Base-by-base conservation (phyloP, 2,113 vertebrate genomes). In the Carassius gibelio region DNA sequence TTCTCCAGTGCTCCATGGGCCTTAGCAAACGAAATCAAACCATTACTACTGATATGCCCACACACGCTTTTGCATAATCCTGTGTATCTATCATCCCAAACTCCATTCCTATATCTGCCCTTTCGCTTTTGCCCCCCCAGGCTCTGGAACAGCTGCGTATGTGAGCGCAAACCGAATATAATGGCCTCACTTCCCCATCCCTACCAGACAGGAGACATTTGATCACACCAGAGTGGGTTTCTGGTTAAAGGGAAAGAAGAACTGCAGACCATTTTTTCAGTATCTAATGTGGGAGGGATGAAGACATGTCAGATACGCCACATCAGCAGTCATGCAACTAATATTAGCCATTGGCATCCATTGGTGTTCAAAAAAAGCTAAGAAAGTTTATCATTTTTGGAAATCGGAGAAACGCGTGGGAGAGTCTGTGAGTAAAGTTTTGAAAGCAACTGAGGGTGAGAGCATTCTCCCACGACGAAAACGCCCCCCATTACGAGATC, bases 1-100 rank as follows among this genome's bases (percentile, higher is more conserved):
- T 89, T 80, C 85, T 82, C 30, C 42, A 42, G 42, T 7, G 7
- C 42, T 42, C 42, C 42, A 42, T 42, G 42, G 1, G 42, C 42
- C 57, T 87, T 86, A 82, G 87, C 86, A 88, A 87, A 89, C 83
- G 38, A 84, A 84, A 84, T 38, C 59, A 45, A 85, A 87, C 85
- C 81, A 88, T 87, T 57, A 69, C 61, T 71, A 69, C 81, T 82
- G 83, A 83, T 82, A 83, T 83, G 69, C 77, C 81, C 74, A 62
- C 88, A 81, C 75, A 69, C 13, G 4, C 48, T 83, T 90, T 90
- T 87, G 84, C 87, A 90, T 84, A 80, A 82, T 36, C 11, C 45
- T 75, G 59, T 59, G 68, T 42, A 17, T 78, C 26, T 71, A 62
- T 77, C 19, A 52, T 61, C 21, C 55, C 26, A 11, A 59, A 30